Percentiles rank a stretch among this genome's conserved stretches.
These are phyloP conservation scores for Paragorgia papillata DNA, from an alignment of 92 coral and sea anemone genomes.

Conservation along the genomic window DNA sequence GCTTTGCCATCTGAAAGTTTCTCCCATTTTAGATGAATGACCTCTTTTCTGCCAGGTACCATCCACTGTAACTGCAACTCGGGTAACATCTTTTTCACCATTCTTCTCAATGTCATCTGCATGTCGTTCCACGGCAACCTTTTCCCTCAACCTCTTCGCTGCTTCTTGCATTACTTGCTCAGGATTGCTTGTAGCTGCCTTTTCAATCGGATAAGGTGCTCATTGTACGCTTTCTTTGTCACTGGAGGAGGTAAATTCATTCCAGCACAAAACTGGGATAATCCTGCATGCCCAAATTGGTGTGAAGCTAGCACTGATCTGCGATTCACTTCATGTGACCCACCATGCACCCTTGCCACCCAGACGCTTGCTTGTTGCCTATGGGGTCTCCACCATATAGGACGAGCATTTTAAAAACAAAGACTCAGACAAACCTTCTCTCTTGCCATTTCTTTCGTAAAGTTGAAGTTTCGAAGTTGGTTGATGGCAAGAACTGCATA, in stretches of 20 bases:
- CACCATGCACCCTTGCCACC: constrained; percentile 58
- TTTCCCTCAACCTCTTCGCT: constrained; percentile 36
- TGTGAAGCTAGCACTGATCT: too few species aligned
- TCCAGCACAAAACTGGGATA: too few species aligned
- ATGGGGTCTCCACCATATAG: constrained; percentile 51
- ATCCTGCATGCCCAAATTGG: too few species aligned
- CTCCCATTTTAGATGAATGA: constrained; percentile 68
- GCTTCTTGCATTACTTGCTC: constrained; percentile 59
- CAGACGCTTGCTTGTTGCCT: constrained; percentile 53
- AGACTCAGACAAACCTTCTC: too few species aligned
- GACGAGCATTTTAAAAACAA: too few species aligned
- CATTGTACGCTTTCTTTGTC: too few species aligned
- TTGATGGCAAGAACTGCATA: too few species aligned
- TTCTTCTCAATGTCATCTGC: constrained; percentile 28
- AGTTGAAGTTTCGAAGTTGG: too few species aligned
- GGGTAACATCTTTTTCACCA: constrained; percentile 33
- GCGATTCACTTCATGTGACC: too few species aligned
- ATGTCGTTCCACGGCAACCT: constrained; percentile 39
- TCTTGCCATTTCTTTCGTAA: too few species aligned
- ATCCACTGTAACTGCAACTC: constrained; percentile 62
- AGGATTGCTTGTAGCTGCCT: constrained; percentile 52
- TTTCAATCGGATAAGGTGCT: constrained; percentile 60
- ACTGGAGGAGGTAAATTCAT: too few species aligned
- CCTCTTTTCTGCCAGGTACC: constrained; percentile 74
- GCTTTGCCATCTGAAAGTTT: too few species aligned